These are phyloP conservation scores for Cynoglossus semilaevis DNA, from an alignment of 2,113 vertebrate species.

Conservation along the genomic window DNA sequence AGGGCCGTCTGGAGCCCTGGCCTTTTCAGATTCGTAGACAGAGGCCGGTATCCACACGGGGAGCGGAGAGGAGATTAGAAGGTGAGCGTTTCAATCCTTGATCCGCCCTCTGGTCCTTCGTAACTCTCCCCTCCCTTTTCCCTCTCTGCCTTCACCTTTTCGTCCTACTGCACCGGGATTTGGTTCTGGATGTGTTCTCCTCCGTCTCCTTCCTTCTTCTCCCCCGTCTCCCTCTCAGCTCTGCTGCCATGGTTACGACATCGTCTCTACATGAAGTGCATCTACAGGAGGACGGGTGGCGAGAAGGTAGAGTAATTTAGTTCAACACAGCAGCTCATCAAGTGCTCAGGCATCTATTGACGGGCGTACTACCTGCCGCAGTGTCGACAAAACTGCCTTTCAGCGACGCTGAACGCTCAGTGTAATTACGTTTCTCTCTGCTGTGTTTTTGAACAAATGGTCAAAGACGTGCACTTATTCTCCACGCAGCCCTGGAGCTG, in stretches of 20 bases:
- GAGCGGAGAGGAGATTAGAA: constrained; percentile 63
- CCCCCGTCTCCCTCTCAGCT: constrained; percentile 61
- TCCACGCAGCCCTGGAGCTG: not conserved
- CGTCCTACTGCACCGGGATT: constrained; percentile 67
- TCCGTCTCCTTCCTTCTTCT: constrained; percentile 25
- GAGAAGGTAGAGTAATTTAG: constrained; percentile 55
- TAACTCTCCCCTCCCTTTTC: constrained; percentile 37
- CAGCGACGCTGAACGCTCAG: not conserved
- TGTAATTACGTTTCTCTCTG: constrained; percentile 28
- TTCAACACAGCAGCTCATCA: constrained; percentile 60
- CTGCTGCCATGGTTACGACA: constrained; percentile 77
- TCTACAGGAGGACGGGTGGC: constrained; percentile 73
- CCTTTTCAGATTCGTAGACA: constrained; percentile 44
- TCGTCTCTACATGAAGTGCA: constrained; percentile 91
- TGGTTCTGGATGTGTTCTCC: constrained; percentile 70
- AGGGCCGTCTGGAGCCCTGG: constrained; percentile 45
- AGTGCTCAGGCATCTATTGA: constrained; percentile 54
- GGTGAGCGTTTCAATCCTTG: constrained; percentile 48
- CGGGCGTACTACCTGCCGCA: constrained; percentile 41
- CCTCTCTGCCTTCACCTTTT: constrained; percentile 46
- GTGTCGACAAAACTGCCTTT: constrained; percentile 40
- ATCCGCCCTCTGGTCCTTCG: constrained; percentile 45
- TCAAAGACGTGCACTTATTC: constrained; percentile 34
- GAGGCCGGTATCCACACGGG: constrained; percentile 45
- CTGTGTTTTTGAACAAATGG: constrained; percentile 46